These are phyloP conservation scores for Epinotia nisella DNA, from an alignment of 2,888 invertebrate species.

Conservation along the genomic window DNA sequence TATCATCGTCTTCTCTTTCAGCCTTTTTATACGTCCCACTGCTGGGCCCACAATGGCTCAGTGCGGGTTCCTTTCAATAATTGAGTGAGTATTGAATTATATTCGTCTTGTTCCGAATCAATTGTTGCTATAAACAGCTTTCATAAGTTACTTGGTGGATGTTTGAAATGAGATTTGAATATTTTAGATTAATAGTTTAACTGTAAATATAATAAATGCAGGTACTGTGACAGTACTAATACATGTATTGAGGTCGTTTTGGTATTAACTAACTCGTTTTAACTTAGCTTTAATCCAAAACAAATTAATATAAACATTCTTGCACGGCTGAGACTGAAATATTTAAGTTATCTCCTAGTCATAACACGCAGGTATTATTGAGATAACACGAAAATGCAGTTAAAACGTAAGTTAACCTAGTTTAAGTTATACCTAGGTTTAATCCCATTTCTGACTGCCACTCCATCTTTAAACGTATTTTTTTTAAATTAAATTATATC, in stretches of 20 bases:
- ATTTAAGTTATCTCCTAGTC: not conserved
- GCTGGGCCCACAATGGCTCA: too few relatives aligned
- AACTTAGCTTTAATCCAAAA: constrained; percentile 18
- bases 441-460: not conserved
- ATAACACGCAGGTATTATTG: not conserved
- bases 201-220: constrained; percentile 31
- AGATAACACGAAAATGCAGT: not conserved
- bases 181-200: constrained; percentile 37
- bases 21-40: too few relatives aligned
- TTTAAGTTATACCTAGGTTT: constrained; percentile 2
- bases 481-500: not conserved
- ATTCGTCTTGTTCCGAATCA: not conserved
- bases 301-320: constrained; percentile 17
- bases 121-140: constrained; percentile 16
- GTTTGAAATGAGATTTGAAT: constrained; percentile 31
- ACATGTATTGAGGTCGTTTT: constrained; percentile 31
- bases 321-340: not conserved
- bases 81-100: not conserved
- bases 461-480: not conserved
- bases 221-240: constrained; percentile 25
- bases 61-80: too few relatives aligned
- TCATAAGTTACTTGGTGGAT: constrained; percentile 21
- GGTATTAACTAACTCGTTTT: constrained; percentile 36
- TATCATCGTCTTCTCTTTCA: too few relatives aligned
- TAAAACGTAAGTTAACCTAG: constrained; percentile 10